Percentiles rank a stretch among this genome's conserved stretches.
Evolutionary conservation across 2,888 invertebrate species (phyloP).

Genomic region (Beris morrisii): DNA sequence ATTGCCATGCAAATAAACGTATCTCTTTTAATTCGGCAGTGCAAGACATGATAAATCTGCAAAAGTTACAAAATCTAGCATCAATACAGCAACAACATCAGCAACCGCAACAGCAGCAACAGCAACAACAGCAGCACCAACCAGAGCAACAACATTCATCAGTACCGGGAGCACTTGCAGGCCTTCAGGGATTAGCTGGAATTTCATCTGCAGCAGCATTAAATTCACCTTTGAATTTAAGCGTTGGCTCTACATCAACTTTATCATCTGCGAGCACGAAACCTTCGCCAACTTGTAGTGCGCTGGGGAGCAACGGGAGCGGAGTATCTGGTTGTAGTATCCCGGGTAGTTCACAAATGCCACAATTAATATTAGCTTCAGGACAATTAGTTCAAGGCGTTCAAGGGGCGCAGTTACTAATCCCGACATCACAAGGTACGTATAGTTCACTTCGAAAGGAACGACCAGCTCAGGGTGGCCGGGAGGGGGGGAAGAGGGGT

Average conservation of each 20-base stretch:
- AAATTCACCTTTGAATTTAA: slow-evolving; percentile 81
- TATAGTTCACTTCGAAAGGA: slow-evolving; percentile 21
- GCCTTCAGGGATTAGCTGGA: slow-evolving; percentile 62
- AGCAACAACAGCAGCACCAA: slow-evolving; percentile 42
- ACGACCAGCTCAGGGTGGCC: neutral
- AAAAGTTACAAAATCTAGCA: slow-evolving; percentile 78
- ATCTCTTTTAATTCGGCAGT: slow-evolving; percentile 45
- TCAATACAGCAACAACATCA: slow-evolving; percentile 64
- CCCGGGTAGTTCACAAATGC: slow-evolving; percentile 63
- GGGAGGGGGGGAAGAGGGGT: neutral
- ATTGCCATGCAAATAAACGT: slow-evolving; percentile 37
- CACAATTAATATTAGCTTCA: slow-evolving; percentile 87
- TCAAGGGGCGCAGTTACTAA: slow-evolving; percentile 90
- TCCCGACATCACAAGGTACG: slow-evolving; percentile 92
- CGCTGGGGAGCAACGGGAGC: slow-evolving; percentile 61
- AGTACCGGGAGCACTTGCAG: slow-evolving; percentile 64
- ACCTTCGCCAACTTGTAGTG: slow-evolving; percentile 59
- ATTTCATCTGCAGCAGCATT: slow-evolving; percentile 62
- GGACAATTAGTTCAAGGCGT: slow-evolving; percentile 91
- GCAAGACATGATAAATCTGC: slow-evolving; percentile 58
- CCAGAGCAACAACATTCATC: slow-evolving; percentile 52
- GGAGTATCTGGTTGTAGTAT: slow-evolving; percentile 53
- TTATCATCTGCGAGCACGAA: slow-evolving; percentile 57
- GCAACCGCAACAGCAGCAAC: slow-evolving; percentile 53
- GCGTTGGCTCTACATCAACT: slow-evolving; percentile 62